Base-by-base conservation (phyloP, 1,140 invertebrate genomes). In the Trichonephila clavata region DNA sequence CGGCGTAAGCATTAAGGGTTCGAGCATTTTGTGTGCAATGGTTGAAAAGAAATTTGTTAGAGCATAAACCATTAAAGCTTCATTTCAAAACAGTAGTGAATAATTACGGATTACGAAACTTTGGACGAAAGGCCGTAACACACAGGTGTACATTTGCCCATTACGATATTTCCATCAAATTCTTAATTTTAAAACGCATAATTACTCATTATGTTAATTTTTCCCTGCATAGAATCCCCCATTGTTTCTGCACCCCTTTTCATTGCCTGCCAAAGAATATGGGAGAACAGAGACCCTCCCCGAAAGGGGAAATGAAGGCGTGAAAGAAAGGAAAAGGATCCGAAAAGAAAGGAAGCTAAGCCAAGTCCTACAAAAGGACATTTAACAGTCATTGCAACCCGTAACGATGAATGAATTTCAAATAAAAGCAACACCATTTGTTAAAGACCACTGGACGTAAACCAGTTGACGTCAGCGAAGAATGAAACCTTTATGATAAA, bases 21-120 rank as follows among this genome's bases (percentile, higher is more conserved):
- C 32, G 39, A 77, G 32, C 32, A 27, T 77, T 77, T 77, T 27
- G 71, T 27, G 27, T 32, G 24, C 71, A 77, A 27, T 32, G 32
- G 71, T 77, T 77, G 71, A 77, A 77, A 77, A 77, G 71, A 77
- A 77, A 77, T 77, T 77, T 77, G 71, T 39, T 77, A 24, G 32
- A 77, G 71, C 71, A 27, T 77, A 77, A 77, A 77, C 71, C 71
- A 77, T 77, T 77, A 77, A 77, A 77, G 71, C 71, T 77, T 77
- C 71, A 77, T 77, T 77, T 77, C 71, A 77, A 77, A 77, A 77
- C 27, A 77, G 71, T 77, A 32, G 71, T 77, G 71, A 77, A 77
- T 77, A 77, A 77, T 16, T 32, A 77, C 24, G 71, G 71, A 77
- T 77, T 77, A 77, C 32, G 27, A 32, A 77, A 77, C 71, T 24